A percentile compares a stretch with the other conserved stretches of the same genome.
These are phyloP conservation scores for Hipparchia semele DNA, from an alignment of 2,888 invertebrate genomes.

Conservation along the genomic window DNA sequence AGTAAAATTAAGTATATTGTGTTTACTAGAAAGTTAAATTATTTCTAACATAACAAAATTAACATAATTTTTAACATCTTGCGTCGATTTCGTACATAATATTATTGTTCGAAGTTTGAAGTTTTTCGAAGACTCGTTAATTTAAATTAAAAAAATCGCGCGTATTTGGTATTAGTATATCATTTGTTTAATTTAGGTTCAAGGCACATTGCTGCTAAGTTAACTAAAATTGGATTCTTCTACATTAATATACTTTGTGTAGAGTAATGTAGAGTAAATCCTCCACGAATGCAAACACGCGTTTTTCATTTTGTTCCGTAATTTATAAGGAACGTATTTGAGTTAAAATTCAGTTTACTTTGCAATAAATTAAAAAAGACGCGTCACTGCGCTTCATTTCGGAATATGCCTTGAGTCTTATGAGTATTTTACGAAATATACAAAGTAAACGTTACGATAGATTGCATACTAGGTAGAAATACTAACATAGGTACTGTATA, in stretches of 20 bases:
- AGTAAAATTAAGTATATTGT: conserved; percentile 4
- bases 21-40: background rate
- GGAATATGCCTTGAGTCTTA: background rate
- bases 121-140: background rate
- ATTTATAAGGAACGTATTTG: too few species aligned
- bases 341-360: too few species aligned
- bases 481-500: background rate
- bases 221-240: background rate
- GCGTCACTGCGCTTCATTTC: background rate
- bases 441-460: background rate
- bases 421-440: background rate
- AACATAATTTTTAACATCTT: background rate
- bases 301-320: too few species aligned
- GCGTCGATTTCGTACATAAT: background rate
- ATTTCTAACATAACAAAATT: background rate
- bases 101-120: background rate
- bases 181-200: background rate
- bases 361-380: background rate
- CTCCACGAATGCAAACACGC: too few species aligned
- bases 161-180: background rate
- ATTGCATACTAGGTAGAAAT: background rate
- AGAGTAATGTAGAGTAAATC: too few species aligned
- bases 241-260: background rate
- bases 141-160: background rate
- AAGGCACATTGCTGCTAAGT: background rate